These are phyloP conservation scores for Tadarida brasiliensis DNA, from an alignment of 2,797 vertebrate species.

Conservation along the genomic window DNA sequence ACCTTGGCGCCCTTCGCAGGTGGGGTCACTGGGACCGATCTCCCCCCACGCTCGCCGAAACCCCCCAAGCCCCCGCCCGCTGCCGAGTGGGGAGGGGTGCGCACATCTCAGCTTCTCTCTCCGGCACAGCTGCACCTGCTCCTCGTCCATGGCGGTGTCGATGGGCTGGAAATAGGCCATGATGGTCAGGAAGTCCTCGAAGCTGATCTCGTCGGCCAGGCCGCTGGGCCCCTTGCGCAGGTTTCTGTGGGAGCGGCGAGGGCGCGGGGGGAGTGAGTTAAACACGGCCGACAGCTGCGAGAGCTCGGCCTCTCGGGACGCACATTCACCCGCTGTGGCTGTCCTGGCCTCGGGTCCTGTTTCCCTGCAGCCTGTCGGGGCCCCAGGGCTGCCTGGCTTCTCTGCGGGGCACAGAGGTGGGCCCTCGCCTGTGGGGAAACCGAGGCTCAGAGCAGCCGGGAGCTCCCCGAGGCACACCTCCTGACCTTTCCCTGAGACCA, in stretches of 20 bases:
- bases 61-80: neutral
- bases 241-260: conserved; percentile 88
- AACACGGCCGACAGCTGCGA: accelerated
- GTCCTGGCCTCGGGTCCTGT: neutral
- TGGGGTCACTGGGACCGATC: accelerated
- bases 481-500: neutral
- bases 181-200: conserved; percentile 96
- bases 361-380: neutral
- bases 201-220: conserved; percentile 91
- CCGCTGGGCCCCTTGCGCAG: conserved; percentile 86
- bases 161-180: conserved; percentile 96
- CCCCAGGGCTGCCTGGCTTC: accelerated
- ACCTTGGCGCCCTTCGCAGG: accelerated
- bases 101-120: conserved; percentile 94
- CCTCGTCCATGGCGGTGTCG: conserved; percentile 88
- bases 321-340: accelerated
- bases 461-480: neutral
- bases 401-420: accelerated
- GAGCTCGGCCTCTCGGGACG: accelerated
- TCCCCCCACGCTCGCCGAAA: neutral
- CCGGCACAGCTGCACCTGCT: conserved; percentile 89
- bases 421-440: neutral
- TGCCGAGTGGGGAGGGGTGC: neutral
- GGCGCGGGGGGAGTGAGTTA: accelerated
- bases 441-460: neutral